Conservation (phyloP, 2,113 vertebrate genomes). For the Malaclemys terrapin region DNA sequence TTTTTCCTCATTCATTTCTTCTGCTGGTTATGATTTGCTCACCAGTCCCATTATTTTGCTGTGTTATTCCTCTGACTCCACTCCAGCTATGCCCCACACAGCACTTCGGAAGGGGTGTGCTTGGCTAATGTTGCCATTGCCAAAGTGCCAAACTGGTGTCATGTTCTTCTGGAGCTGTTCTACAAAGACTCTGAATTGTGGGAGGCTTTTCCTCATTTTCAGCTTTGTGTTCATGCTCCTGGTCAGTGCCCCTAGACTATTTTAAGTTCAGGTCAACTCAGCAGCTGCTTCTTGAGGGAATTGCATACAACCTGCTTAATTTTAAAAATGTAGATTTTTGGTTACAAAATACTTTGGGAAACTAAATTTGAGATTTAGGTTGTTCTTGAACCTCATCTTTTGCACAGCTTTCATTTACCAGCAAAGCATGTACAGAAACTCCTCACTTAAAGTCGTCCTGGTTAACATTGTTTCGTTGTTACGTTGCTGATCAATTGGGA, state of each 20-base stretch:
- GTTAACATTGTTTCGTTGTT: too few relatives aligned
- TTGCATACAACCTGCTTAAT: not conserved
- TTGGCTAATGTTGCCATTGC: rapidly evolving
- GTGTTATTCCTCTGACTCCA: too few relatives aligned
- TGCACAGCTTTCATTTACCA: not conserved
- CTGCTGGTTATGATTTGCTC: too few relatives aligned
- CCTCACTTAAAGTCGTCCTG: too few relatives aligned
- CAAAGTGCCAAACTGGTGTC: not conserved
- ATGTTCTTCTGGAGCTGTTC: not conserved
- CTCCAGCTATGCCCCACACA: too few relatives aligned
- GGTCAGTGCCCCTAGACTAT: not conserved
- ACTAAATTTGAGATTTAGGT: not conserved
- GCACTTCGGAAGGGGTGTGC: rapidly evolving
- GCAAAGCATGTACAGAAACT: not conserved
- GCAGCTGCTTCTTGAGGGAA: not conserved
- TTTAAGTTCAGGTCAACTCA: not conserved
- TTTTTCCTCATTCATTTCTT: too few relatives aligned
- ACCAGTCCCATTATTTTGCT: too few relatives aligned
- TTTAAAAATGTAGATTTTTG: not conserved
- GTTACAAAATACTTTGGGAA: not conserved
- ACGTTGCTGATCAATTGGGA: too few relatives aligned
- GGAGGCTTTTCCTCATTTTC: not conserved
- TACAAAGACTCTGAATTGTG: not conserved
- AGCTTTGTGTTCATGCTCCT: not conserved
- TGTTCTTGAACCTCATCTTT: not conserved